These are phyloP conservation scores for Pristis pectinata DNA, from an alignment of 2,797 vertebrate species.

Conservation along the genomic window DNA sequence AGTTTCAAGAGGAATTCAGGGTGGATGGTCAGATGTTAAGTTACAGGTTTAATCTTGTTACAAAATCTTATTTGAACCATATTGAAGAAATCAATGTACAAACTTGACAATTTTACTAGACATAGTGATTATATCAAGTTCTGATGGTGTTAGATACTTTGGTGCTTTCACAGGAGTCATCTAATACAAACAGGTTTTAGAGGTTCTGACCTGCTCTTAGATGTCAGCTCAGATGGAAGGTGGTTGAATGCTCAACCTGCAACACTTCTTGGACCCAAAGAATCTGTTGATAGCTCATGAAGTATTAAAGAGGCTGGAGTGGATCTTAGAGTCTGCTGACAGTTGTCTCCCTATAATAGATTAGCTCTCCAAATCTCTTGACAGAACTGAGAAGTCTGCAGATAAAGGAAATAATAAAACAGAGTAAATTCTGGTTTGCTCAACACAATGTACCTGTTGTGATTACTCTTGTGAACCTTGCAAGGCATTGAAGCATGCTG, in stretches of 20 bases:
- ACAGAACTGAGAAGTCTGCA: neutral
- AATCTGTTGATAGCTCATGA: neutral
- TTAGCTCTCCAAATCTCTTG: neutral
- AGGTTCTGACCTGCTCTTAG: neutral
- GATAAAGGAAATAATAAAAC: neutral
- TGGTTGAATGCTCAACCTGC: neutral
- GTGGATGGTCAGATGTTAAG: neutral
- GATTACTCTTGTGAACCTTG: neutral
- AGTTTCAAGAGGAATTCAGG: neutral
- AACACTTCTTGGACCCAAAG: neutral
- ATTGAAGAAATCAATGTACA: neutral
- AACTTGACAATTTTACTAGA: neutral
- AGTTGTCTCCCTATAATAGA: neutral
- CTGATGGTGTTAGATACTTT: neutral
- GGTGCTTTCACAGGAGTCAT: neutral
- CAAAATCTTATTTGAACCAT: neutral
- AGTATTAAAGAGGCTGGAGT: neutral
- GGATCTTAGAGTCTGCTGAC: neutral
- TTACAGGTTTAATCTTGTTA: neutral
- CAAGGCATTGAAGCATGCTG: neutral
- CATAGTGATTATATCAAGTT: neutral
- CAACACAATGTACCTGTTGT: neutral
- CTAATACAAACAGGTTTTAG: neutral
- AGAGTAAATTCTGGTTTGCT: neutral
- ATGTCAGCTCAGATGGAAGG: neutral